phyloP scores from a whole-genome alignment of 2,113 vertebrate species.

The Cephalopterus ornatus region DNA sequence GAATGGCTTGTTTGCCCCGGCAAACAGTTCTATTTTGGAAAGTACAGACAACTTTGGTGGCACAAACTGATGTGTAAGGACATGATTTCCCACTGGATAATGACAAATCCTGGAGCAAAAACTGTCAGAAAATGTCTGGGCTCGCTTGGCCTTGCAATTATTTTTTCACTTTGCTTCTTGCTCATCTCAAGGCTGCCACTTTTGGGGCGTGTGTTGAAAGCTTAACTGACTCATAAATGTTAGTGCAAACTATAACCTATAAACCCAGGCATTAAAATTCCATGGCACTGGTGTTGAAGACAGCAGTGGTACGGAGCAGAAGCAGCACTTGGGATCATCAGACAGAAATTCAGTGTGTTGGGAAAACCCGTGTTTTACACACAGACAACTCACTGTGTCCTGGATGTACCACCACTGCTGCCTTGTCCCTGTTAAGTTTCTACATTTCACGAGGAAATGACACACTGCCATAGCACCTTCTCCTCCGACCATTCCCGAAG shows the following conservation, averaged over 20 bases:
- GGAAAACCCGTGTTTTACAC: neutral
- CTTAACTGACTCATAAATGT: neutral
- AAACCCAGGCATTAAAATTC: neutral
- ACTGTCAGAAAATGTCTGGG: neutral
- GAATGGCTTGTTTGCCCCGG: neutral
- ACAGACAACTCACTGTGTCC: neutral
- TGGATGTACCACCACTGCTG: neutral
- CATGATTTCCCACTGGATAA: neutral
- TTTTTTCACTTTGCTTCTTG: neutral
- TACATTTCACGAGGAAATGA: neutral
- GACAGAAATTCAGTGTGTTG: neutral
- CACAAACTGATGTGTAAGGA: neutral
- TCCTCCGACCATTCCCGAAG: neutral
- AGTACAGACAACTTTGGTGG: neutral
- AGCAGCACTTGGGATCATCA: neutral
- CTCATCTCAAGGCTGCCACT: slow-evolving; percentile 17
- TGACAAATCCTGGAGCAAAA: slow-evolving; percentile 5
- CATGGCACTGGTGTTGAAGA: neutral
- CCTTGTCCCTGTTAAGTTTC: neutral
- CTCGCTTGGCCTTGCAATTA: neutral
- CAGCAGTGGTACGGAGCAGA: neutral
- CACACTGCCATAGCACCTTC: neutral
- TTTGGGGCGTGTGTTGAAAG: neutral
- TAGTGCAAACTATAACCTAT: neutral
- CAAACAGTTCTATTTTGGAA: neutral